Evolutionary conservation across 2,888 invertebrate genomes (phyloP).

Genomic region (Lymantria dispar): DNA sequence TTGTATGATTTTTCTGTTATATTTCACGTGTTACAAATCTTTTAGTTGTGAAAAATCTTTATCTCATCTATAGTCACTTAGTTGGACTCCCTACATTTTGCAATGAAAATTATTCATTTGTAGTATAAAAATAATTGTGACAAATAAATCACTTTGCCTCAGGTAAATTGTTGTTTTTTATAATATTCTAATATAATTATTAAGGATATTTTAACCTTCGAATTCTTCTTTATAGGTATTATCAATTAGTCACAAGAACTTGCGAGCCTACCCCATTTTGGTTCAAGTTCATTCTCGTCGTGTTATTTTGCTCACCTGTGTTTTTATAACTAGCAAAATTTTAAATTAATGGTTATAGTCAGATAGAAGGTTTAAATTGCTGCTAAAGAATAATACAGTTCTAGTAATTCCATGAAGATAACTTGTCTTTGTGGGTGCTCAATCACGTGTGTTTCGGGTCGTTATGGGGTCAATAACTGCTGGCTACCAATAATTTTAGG

Average conservation of each 20-base stretch:
- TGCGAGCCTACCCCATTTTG: conserved; percentile 64
- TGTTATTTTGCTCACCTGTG: conserved; percentile 51
- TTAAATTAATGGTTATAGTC: background rate
- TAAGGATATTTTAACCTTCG: conserved; percentile 15
- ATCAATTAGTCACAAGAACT: conserved; percentile 36
- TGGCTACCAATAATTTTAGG: conserved; percentile 48
- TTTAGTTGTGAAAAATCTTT: conserved; percentile 39
- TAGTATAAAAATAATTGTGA: conserved; percentile 82
- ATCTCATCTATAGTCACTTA: conserved; percentile 32
- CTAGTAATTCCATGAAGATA: conserved; percentile 5
- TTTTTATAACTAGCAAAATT: conserved; percentile 10
- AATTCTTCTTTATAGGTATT: conserved; percentile 15
- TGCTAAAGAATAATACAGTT: conserved; percentile 3
- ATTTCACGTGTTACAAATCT: conserved; percentile 39
- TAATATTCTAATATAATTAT: conserved; percentile 23
- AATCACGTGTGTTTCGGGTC: conserved; percentile 78
- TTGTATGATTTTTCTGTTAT: conserved; percentile 39
- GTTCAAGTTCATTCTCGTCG: conserved; percentile 64
- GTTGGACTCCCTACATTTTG: conserved; percentile 56
- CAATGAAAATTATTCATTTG: conserved; percentile 78
- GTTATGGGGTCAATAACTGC: conserved; percentile 79
- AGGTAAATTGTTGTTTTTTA: conserved; percentile 68
- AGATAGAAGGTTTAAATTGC: no score
- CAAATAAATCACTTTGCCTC: conserved; percentile 69
- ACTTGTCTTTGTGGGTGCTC: conserved; percentile 55